These are phyloP conservation scores for Agelastica alni DNA, from an alignment of 2,888 invertebrate genomes.

Conservation along the genomic window DNA sequence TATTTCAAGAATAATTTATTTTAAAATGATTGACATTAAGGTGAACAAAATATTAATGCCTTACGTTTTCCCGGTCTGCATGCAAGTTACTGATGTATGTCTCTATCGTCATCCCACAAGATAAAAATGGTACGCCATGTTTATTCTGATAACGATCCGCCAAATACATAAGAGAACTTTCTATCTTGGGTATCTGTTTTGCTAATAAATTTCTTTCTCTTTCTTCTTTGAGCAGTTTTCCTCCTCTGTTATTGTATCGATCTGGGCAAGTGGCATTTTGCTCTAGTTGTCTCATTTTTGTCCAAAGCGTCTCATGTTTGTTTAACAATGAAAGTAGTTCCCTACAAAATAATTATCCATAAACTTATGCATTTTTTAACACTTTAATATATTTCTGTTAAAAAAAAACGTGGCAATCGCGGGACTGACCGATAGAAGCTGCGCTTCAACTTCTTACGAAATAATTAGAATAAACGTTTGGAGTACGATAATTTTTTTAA, in stretches of 20 bases:
- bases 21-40: background rate
- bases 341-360: slow-evolving; percentile 49
- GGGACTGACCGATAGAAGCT: no score
- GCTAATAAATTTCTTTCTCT: slow-evolving; percentile 80
- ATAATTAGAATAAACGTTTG: no score
- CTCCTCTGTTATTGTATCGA: slow-evolving; percentile 85
- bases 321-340: slow-evolving; percentile 68
- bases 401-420: no score
- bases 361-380: no score
- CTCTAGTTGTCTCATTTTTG: slow-evolving; percentile 76
- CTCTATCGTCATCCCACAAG: slow-evolving; percentile 67
- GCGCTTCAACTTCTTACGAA: no score
- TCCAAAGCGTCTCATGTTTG: slow-evolving; percentile 72
- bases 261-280: slow-evolving; percentile 77
- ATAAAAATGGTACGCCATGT: slow-evolving; percentile 62
- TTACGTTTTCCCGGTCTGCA: slow-evolving; percentile 63
- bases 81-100: slow-evolving; percentile 67
- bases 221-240: slow-evolving; percentile 83
- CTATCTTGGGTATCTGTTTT: slow-evolving; percentile 74
- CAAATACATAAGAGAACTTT: slow-evolving; percentile 65
- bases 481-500: no score
- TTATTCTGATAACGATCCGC: slow-evolving; percentile 61
- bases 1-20: background rate
- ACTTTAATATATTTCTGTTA: no score
- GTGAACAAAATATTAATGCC: slow-evolving; percentile 7